Conservation (phyloP, 2,888 invertebrate species). For the Microchrysa polita region DNA sequence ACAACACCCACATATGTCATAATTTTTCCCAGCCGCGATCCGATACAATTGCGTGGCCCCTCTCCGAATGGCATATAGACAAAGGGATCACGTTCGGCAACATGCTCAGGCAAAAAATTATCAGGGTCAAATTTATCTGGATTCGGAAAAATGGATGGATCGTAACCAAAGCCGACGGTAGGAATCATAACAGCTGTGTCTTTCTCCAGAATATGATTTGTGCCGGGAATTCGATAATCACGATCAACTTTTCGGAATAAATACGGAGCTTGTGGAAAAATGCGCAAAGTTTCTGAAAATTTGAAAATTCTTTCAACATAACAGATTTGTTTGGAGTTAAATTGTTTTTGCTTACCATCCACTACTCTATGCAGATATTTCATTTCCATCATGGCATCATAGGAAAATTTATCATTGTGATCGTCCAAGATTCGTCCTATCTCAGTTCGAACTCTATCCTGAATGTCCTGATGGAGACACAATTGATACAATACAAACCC, state of each 20-base stretch:
- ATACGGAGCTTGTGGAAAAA: conserved; percentile 21
- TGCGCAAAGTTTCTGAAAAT: conserved; percentile 26
- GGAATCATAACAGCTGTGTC: conserved; percentile 66
- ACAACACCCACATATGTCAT: conserved; percentile 14
- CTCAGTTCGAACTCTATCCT: conserved; percentile 63
- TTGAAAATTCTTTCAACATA: too few species aligned
- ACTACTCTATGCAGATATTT: conserved; percentile 65
- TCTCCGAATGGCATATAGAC: conserved; percentile 44
- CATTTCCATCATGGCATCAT: conserved; percentile 65
- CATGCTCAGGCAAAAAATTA: conserved; percentile 67
- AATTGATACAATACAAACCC: conserved; percentile 66
- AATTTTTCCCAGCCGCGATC: conserved; percentile 1
- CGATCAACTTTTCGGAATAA: not conserved
- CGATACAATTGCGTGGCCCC: conserved; percentile 45
- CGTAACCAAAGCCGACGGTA: conserved; percentile 67
- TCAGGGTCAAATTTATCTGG: conserved; percentile 70
- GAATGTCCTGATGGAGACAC: conserved; percentile 64
- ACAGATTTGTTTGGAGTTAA: too few species aligned
- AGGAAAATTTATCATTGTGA: conserved; percentile 62
- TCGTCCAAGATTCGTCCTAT: conserved; percentile 60
- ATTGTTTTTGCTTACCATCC: too few species aligned
- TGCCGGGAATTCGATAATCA: conserved; percentile 52
- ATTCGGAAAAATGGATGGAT: conserved; percentile 67
- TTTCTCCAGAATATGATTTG: conserved; percentile 63
- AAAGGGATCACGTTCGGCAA: conserved; percentile 55